Conservation (phyloP, 2,888 invertebrate species). For the Lasioglossum marginatum region DNA sequence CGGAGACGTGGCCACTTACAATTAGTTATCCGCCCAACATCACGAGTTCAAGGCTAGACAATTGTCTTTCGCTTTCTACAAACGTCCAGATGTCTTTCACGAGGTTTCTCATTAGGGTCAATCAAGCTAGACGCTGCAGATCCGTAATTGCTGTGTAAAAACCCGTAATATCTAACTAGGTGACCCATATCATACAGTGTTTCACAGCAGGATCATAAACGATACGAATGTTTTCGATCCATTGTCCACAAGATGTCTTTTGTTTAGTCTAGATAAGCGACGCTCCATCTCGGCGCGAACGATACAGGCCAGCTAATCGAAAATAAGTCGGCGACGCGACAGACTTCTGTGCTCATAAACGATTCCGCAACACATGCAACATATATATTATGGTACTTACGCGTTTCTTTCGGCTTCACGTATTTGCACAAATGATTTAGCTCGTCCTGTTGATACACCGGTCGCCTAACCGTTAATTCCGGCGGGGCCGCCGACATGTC, state of each 20-base stretch:
- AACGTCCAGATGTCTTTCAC: not conserved
- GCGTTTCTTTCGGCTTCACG: constrained; percentile 85
- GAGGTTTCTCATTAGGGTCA: not conserved
- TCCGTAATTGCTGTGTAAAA: not conserved
- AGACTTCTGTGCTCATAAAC: not conserved
- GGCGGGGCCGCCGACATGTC: constrained; percentile 78
- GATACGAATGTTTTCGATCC: not conserved
- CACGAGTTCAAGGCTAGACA: not conserved
- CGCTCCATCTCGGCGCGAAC: not conserved
- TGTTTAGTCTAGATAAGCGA: constrained; percentile 8
- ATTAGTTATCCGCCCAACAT: not conserved
- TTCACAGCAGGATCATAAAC: not conserved
- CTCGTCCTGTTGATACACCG: constrained; percentile 89
- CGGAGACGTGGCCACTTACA: not conserved
- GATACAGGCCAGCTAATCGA: not conserved
- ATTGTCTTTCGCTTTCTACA: not conserved
- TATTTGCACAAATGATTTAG: constrained; percentile 88
- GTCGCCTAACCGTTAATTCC: constrained; percentile 86
- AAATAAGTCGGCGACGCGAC: not conserved
- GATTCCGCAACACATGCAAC: not conserved
- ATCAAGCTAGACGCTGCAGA: not conserved
- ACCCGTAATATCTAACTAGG: not conserved
- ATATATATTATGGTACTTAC: constrained; percentile 79
- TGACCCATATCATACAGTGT: not conserved
- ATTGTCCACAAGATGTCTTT: not conserved